Evolutionary conservation across 2,113 vertebrate genomes (phyloP).

Genomic region (Lophura nycthemera): DNA sequence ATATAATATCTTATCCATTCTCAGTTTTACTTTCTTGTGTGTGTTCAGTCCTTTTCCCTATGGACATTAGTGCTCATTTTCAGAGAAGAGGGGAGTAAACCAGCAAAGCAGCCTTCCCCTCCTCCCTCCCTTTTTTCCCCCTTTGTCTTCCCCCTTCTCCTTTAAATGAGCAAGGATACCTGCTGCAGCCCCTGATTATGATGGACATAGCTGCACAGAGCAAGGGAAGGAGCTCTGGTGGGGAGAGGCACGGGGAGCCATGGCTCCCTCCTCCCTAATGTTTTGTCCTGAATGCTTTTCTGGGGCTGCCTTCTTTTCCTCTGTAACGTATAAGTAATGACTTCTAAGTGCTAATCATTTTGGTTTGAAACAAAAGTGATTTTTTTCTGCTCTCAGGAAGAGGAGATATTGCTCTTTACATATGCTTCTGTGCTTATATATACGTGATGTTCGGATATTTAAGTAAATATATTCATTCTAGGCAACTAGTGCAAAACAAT

Average conservation of each 20-base stretch:
- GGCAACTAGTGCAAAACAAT: background rate
- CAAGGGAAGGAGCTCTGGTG: background rate
- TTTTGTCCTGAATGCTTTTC: no score
- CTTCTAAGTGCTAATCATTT: background rate
- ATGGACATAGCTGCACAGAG: background rate
- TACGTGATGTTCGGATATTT: background rate
- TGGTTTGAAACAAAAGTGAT: background rate
- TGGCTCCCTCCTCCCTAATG: background rate
- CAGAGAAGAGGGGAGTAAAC: background rate
- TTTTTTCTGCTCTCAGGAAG: background rate
- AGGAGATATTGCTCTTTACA: background rate
- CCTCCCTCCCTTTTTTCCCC: no score
- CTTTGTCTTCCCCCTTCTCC: no score
- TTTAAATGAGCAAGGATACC: background rate
- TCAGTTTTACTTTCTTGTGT: background rate
- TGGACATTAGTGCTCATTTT: background rate
- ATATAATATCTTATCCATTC: background rate
- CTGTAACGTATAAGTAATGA: background rate
- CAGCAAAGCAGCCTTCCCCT: background rate
- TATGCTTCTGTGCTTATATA: background rate
- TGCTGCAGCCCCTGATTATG: background rate
- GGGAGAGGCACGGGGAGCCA: background rate
- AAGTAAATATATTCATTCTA: background rate
- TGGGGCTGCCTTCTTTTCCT: background rate
- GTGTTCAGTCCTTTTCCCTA: accelerated